Base-by-base conservation (phyloP, 1,140 invertebrate genomes). In the Vanessa tameamea region DNA sequence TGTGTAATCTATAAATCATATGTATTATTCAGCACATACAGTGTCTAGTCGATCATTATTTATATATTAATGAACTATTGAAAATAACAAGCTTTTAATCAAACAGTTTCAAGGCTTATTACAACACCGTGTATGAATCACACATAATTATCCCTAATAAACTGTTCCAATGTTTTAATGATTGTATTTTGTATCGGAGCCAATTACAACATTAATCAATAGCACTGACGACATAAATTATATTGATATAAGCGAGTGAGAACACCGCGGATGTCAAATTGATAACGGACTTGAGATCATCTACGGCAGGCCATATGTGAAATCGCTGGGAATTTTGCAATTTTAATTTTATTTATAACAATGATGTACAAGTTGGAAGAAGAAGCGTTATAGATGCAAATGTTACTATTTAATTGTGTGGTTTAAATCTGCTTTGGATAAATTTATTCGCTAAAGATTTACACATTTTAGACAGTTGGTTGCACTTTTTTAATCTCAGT, bases 321-420 rank as follows among this genome's bases (percentile, higher is more conserved):
- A 91, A 91, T 91, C 86, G 87, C 80, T 88, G 78, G 74, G 83
- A 84, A 89, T 90, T 92, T 89, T 90, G 88, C 87, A 91, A 92
- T 92, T 92, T 92, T 91, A 91, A 92, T 91, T 92, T 91, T 89
- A 91, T 91, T 92, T 92, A 90, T 90, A 89, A 86, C 80, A 75
- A 79, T 37, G 47, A 26, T 63, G 50, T 75, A 16, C 55, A 86
- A 87, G 76, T 23, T 57, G 75, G 61, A 47, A 81, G 80, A 47
- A 64, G 15, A 26, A 75, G 82, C 79, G 82, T 43, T 31, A 15
- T 55, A 55, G 9, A 20, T 20, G 15, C 3, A 8, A 55, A 12
- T 51, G n/a, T 15, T n/a, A 51, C 13, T 15, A 51, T 15, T 14
- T 12, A 6, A 51, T 15, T 51, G 13, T 13, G 6, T 51, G 6